Conservation (phyloP, 2,797 vertebrate species). For the Melopsittacus undulatus region DNA sequence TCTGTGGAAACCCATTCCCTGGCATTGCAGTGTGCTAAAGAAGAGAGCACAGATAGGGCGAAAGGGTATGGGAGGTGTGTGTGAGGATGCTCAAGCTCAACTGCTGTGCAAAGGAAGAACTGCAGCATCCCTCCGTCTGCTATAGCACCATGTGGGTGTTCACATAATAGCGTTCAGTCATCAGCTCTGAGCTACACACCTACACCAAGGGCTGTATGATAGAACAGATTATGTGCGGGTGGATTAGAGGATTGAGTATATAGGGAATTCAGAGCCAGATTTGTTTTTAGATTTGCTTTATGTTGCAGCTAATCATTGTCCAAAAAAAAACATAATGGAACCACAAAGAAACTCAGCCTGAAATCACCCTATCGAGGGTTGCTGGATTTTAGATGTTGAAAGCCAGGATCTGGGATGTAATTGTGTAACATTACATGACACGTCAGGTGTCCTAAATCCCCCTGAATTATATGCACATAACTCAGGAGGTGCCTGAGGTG, state of each 20-base stretch:
- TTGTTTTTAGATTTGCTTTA: not conserved
- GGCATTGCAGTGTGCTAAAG: not conserved
- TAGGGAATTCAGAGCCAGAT: not conserved
- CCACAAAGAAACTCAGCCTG: constrained; percentile 7
- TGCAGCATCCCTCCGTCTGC: not conserved
- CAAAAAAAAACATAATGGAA: not conserved
- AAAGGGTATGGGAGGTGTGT: not conserved
- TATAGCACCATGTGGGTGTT: not conserved
- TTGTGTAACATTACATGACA: constrained; percentile 55
- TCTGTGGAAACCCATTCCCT: not conserved
- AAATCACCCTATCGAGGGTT: not conserved
- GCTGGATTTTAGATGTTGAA: constrained; percentile 51
- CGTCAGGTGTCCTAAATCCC: constrained; percentile 61
- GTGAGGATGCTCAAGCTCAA: not conserved
- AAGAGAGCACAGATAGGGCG: not conserved
- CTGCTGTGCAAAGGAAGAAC: not conserved
- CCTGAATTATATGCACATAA: constrained; percentile 14
- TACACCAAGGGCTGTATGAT: constrained; percentile 49
- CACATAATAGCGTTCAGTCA: constrained; percentile 22
- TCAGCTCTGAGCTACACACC: constrained; percentile 46
- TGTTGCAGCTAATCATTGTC: not conserved
- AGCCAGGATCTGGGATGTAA: constrained; percentile 55
- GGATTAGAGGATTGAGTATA: constrained; percentile 47
- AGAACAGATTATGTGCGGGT: constrained; percentile 46
- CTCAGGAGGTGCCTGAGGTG: constrained; percentile 37